Conservation (phyloP, 2,797 vertebrate genomes). For the Anguilla megastoma region DNA sequence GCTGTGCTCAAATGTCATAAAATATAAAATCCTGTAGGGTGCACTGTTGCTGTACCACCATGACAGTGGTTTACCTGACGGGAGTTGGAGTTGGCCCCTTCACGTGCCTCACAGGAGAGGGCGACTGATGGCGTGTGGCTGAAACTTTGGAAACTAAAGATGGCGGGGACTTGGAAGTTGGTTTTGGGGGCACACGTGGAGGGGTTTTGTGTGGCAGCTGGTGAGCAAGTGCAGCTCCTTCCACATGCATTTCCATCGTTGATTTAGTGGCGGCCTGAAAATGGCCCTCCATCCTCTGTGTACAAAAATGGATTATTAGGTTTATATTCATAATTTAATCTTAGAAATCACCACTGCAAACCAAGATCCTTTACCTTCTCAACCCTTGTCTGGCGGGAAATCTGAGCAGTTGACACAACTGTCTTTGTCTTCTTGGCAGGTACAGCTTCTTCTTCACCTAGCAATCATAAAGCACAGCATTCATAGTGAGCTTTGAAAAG, state of each 20-base stretch:
- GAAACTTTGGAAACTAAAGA: slow-evolving; percentile 78
- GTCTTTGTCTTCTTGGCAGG: slow-evolving; percentile 95
- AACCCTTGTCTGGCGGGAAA: slow-evolving; percentile 84
- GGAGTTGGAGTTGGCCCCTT: slow-evolving; percentile 86
- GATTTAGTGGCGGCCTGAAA: slow-evolving; percentile 82
- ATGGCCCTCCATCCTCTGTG: slow-evolving; percentile 80
- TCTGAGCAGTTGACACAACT: slow-evolving; percentile 88
- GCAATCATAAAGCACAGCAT: neutral
- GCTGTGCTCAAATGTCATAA: neutral
- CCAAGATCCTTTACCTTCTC: slow-evolving; percentile 79
- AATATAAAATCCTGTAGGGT: neutral
- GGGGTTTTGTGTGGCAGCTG: slow-evolving; percentile 91
- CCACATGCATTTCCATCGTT: slow-evolving; percentile 83
- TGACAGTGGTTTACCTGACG: slow-evolving; percentile 74
- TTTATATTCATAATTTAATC: neutral
- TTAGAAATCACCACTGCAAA: slow-evolving; percentile 45
- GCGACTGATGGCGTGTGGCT: slow-evolving; percentile 86
- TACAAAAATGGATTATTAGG: neutral
- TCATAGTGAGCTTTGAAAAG: neutral
- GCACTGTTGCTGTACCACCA: neutral
- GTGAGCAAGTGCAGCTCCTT: slow-evolving; percentile 75
- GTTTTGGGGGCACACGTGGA: slow-evolving; percentile 91
- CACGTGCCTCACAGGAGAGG: slow-evolving; percentile 92
- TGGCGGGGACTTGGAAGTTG: slow-evolving; percentile 87
- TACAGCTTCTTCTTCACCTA: slow-evolving; percentile 86